phyloP scores from a whole-genome alignment of 2,888 invertebrate genomes.

The Aleiodes testaceus region DNA sequence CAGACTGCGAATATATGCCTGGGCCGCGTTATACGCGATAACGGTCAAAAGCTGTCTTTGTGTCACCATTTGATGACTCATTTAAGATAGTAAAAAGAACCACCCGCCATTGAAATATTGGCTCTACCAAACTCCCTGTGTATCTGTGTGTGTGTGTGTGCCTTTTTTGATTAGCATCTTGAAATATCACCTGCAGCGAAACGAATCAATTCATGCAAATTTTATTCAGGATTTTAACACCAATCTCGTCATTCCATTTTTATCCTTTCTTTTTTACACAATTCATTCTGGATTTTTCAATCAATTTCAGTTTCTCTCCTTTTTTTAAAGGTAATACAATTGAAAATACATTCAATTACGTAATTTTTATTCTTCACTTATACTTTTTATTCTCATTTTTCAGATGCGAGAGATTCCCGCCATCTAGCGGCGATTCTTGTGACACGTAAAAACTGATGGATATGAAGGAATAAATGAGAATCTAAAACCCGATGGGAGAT shows the following conservation, averaged over 20 bases:
- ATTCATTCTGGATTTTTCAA: background rate
- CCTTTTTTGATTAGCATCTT: conserved; percentile 37
- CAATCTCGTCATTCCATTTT: background rate
- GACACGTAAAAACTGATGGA: no score
- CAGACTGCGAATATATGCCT: conserved; percentile 44
- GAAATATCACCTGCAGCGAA: conserved; percentile 32
- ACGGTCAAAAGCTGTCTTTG: conserved; percentile 47
- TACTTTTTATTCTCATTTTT: no score
- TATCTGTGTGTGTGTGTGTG: background rate
- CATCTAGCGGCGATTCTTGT: no score
- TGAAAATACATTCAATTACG: no score
- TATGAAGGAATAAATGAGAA: no score
- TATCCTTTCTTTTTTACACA: background rate
- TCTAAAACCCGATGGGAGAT: no score
- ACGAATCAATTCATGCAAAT: conserved; percentile 43
- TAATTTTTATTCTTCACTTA: no score
- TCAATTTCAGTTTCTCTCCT: background rate
- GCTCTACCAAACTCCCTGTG: background rate
- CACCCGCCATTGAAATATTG: conserved; percentile 42
- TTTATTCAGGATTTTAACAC: conserved; percentile 18
- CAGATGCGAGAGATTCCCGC: no score
- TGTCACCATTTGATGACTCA: conserved; percentile 52
- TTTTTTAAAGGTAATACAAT: background rate
- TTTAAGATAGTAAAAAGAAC: conserved; percentile 46
- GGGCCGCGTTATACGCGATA: conserved; percentile 43